Evolutionary conservation across 2,888 invertebrate genomes (phyloP).

Genomic region (Plebejus argus): DNA sequence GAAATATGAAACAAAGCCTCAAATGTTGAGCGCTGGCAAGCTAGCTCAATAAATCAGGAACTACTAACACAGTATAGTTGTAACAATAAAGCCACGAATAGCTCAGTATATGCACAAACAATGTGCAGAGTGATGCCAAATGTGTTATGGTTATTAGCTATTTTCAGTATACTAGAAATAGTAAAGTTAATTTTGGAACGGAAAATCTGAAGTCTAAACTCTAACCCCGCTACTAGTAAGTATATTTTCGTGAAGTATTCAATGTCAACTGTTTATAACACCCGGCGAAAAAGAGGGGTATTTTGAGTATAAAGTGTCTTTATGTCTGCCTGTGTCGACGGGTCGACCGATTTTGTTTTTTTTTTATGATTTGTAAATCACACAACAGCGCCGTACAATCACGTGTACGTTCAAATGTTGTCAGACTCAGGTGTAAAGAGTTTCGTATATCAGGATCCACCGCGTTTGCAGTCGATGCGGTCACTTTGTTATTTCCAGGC

Average conservation of each 20-base stretch:
- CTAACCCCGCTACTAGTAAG: no score
- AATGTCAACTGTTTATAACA: no score
- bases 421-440: neutral
- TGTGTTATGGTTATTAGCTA: neutral
- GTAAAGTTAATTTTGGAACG: neutral
- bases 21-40: neutral
- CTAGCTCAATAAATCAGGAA: neutral
- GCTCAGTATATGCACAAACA: neutral
- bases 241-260: no score
- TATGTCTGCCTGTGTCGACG: no score
- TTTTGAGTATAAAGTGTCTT: no score
- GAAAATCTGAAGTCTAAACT: neutral
- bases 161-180: neutral
- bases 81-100: slow-evolving; percentile 2
- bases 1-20: no score
- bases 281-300: no score
- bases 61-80: neutral
- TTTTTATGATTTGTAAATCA: neutral
- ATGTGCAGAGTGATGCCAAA: neutral
- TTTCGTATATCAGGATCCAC: neutral
- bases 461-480: no score
- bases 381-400: neutral
- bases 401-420: neutral
- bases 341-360: neutral
- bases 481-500: no score